phyloP scores from a whole-genome alignment of 2,888 invertebrate species.

The Stomorhina lunata region DNA sequence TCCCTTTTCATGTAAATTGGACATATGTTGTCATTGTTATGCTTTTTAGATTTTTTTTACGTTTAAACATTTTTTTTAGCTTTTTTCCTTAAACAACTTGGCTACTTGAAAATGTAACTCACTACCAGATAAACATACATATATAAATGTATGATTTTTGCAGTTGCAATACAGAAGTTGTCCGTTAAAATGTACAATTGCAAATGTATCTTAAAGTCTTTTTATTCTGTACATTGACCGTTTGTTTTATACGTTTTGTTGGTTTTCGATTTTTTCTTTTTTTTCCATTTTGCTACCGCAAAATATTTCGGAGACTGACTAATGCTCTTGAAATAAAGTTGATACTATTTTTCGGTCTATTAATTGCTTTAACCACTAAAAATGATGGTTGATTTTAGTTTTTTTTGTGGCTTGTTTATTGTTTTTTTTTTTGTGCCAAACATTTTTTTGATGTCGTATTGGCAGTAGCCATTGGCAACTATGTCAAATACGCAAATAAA shows the following conservation, averaged over 20 bases:
- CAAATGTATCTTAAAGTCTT: neutral
- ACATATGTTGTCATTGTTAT: slow-evolving; percentile 63
- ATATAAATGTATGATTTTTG: too few species aligned
- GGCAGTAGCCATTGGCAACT: slow-evolving; percentile 60
- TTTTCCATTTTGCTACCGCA: neutral
- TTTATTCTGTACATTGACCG: slow-evolving; percentile 1
- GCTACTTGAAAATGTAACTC: slow-evolving; percentile 43
- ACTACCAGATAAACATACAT: too few species aligned
- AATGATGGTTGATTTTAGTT: slow-evolving; percentile 40
- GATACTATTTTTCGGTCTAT: slow-evolving; percentile 68
- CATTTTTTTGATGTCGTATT: slow-evolving; percentile 21
- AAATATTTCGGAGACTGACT: slow-evolving; percentile 43
- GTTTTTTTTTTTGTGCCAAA: neutral
- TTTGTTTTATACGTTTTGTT: slow-evolving; percentile 27
- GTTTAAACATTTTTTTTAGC: neutral
- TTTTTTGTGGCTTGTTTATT: slow-evolving; percentile 22
- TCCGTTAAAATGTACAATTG: slow-evolving; percentile 40
- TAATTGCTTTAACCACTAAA: slow-evolving; percentile 62
- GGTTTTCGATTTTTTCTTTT: neutral
- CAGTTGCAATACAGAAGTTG: slow-evolving; percentile 51
- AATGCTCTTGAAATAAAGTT: slow-evolving; percentile 61
- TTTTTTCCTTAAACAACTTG: slow-evolving; percentile 22
- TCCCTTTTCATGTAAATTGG: too few species aligned
- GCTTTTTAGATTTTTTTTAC: slow-evolving; percentile 25
- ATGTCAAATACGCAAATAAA: slow-evolving; percentile 64